Evolutionary conservation across 2,113 vertebrate genomes (phyloP).

Genomic region (Conger conger): DNA sequence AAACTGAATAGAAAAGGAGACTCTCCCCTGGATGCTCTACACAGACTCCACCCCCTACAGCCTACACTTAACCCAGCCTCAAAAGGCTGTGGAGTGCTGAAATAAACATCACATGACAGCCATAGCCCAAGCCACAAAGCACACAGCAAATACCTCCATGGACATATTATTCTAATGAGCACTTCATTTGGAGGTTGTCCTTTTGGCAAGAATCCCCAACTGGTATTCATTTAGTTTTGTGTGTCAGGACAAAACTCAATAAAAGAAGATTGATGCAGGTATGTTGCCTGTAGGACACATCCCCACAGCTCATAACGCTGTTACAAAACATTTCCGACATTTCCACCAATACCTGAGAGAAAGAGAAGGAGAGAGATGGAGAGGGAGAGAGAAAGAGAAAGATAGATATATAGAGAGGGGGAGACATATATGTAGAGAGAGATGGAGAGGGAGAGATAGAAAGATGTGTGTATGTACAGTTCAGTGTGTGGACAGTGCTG

Average conservation of each 20-base stretch:
- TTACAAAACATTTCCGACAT: not conserved
- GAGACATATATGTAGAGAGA: no score
- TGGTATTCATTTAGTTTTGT: not conserved
- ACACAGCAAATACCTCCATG: not conserved
- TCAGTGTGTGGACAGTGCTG: not conserved
- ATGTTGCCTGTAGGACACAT: not conserved
- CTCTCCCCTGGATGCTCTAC: not conserved
- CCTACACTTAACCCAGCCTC: not conserved
- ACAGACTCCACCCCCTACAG: not conserved
- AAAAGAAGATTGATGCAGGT: not conserved
- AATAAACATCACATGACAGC: not conserved
- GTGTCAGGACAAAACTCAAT: not conserved
- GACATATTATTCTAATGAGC: not conserved
- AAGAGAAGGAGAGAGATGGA: not conserved
- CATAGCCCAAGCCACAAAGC: not conserved
- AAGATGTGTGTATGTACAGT: not conserved
- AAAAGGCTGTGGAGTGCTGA: not conserved
- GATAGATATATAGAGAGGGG: no score
- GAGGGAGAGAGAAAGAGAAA: not conserved
- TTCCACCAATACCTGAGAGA: not conserved
- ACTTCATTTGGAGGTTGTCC: not conserved
- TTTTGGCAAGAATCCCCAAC: not conserved
- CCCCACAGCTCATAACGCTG: not conserved
- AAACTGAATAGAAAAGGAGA: not conserved
- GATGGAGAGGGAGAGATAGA: not conserved